Base-by-base conservation (phyloP, 2,888 invertebrate genomes). In the Drosophila neotestacea region DNA sequence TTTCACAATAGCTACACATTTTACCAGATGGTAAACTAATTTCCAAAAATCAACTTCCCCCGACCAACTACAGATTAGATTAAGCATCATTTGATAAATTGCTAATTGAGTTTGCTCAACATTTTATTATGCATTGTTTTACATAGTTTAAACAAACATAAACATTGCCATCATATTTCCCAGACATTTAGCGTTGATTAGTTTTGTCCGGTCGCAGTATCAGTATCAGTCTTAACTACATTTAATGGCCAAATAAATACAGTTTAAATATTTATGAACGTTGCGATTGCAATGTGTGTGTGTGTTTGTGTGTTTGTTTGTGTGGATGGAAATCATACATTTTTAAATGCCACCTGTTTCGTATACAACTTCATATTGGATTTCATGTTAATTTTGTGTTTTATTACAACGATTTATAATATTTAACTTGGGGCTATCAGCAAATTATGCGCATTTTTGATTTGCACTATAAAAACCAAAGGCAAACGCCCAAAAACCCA, bases 361-460 rank as follows among this genome's bases (percentile, higher is more conserved):
- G 28, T 28, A 48, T 44, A 36, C 44, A 44, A 59, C 46, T 42
- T 55, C 28, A 61, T 67, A 72, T 63, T 67, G 66, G 51, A 50
- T 76, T 70, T 70, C 61, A 75, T 77, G 77, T 59, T 71, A 71
- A 70, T 73, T 50, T 52, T 42, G 66, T 84, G 85, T 82, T 80
- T 83, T 82, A 84, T 83, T 84, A 81, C 78, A 64, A 52, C 70
- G 80, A 82, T 85, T 81, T 79, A 83, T 85, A 85, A 84, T 78
- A 67, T 78, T 82, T 76, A 71, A 54, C 58, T 73, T 41, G 27
- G 22, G 28, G 55, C 47, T 61, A 60, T 61, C 22, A 36, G 28
- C 46, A 80, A 85, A 70, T 82, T 85, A 83, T 83, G 82, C 82
- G 82, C 82, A 81, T 83, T 85, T 82, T 80, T 82, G 80, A 81